Base-by-base conservation (phyloP, 1,140 invertebrate species). In the Caenorhabditis inopinata region DNA sequence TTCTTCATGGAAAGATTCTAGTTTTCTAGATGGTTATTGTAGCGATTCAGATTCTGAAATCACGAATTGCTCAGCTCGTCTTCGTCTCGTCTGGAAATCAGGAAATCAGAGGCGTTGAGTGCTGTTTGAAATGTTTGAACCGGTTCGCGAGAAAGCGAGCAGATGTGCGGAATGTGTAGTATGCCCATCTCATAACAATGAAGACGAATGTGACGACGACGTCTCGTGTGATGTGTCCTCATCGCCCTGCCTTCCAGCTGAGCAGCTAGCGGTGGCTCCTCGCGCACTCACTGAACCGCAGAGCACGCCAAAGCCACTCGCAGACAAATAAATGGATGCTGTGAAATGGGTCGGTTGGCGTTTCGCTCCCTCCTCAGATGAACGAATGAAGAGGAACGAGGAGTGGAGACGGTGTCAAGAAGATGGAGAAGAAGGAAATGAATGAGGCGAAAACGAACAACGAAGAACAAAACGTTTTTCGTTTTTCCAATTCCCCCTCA, bases 161-260 rank as follows among this genome's bases (percentile, higher is more conserved):
- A 68, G 58, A 68, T 68, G 58, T 42, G 25, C 6, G 58, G 51
- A 58, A 58, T 58, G 58, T 68, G 38, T 68, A n/a, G 58, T 68
- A 32, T 68, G 58, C 58, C 38, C 58, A 68, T 38, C 32, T 35
- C 58, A 68, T 38, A 6, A 42, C 25, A 68, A 68, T 68, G 32
- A 68, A 68, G 35, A 68, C 58, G 58, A 68, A 68, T 68, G 58
- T 68, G 58, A 58, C 35, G 51, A 58, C 35, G 51, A 11, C 11
- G 48, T 21, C 9, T 18, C n/a, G n/a, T n/a, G 6, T 25, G 51
- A 58, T 16, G 27, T 21, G 51, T 58, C 51, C 9, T 38, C 16
- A 21, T 21, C 32, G 35, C n/a, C 32, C 21, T 1, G 2, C 21
- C 58, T 18, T 7, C n/a, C n/a, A 9, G n/a, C n/a, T n/a, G n/a